Conservation (phyloP, 2,888 invertebrate genomes). For the Tinea pellionella region DNA sequence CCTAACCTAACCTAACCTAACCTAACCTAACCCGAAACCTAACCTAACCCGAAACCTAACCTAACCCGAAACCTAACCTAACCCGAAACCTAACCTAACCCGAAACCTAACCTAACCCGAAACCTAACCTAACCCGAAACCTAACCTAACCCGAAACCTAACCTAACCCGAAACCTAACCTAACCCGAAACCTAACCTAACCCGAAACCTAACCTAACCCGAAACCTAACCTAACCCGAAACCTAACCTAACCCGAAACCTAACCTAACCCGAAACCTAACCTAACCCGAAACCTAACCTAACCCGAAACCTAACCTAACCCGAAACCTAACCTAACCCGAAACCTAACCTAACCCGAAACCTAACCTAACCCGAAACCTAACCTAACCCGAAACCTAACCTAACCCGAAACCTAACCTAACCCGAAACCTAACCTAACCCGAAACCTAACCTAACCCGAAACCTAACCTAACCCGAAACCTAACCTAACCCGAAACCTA, state of each 20-base stretch:
- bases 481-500: constrained; percentile 20
- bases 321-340: constrained; percentile 19
- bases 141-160: constrained; percentile 20
- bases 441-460: constrained; percentile 19
- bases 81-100: constrained; percentile 18
- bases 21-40: constrained; percentile 17
- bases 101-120: constrained; percentile 18
- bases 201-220: constrained; percentile 15
- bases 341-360: constrained; percentile 18
- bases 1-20: constrained; percentile 19
- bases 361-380: constrained; percentile 17
- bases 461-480: constrained; percentile 18
- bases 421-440: constrained; percentile 18
- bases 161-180: constrained; percentile 19
- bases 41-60: constrained; percentile 19
- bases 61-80: constrained; percentile 19
- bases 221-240: constrained; percentile 17
- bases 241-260: constrained; percentile 18
- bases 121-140: constrained; percentile 19
- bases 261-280: constrained; percentile 19
- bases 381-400: constrained; percentile 15
- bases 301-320: constrained; percentile 20
- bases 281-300: constrained; percentile 19
- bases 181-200: constrained; percentile 16
- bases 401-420: constrained; percentile 18